These are phyloP conservation scores for Pithys albifrons DNA, from an alignment of 2,113 vertebrate genomes.

Conservation along the genomic window DNA sequence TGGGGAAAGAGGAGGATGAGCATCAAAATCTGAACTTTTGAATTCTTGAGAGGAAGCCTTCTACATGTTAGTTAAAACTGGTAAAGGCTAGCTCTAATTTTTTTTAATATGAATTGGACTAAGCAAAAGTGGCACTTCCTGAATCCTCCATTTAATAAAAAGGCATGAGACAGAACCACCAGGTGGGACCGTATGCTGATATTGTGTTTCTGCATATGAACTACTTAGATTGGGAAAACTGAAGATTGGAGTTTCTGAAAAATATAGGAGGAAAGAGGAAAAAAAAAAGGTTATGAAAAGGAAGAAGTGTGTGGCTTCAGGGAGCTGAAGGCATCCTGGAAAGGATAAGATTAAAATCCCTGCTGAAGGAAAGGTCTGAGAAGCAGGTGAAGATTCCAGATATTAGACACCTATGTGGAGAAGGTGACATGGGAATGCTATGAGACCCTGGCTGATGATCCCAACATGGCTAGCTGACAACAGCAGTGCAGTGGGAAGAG, in stretches of 20 bases:
- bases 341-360: background rate
- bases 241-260: background rate
- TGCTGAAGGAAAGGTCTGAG: background rate
- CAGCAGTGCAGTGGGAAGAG: background rate
- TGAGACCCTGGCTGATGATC: background rate
- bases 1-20: background rate
- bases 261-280: background rate
- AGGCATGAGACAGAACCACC: background rate
- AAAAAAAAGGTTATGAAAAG: background rate
- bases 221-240: background rate
- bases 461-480: background rate
- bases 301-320: background rate
- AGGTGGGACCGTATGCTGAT: background rate
- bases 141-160: background rate
- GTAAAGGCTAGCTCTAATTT: background rate
- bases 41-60: background rate
- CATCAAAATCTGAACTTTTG: background rate
- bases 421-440: background rate
- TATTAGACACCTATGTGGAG: background rate
- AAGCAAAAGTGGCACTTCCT: background rate
- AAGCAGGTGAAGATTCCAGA: background rate
- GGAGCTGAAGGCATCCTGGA: background rate
- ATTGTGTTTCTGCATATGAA: background rate
- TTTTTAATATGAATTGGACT: background rate
- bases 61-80: background rate